phyloP scores from a whole-genome alignment of 2,888 invertebrate species.

The Melangyna quadrimaculata region DNA sequence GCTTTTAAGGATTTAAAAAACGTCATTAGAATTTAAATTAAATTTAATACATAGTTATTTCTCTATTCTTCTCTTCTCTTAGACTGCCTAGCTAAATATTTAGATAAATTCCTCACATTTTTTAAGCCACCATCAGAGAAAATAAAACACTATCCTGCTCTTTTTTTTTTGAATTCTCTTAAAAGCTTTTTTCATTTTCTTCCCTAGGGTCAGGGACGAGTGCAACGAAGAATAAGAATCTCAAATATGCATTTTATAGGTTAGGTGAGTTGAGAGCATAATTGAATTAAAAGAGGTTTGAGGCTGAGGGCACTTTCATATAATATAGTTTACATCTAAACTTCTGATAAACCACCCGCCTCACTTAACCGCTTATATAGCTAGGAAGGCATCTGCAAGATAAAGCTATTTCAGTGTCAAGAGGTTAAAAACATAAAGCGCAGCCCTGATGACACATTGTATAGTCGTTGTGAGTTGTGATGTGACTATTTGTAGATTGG shows the following conservation, averaged over 20 bases:
- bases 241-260: constrained; percentile 1
- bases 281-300: constrained; percentile 47
- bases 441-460: constrained; percentile 49
- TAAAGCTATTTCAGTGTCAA: constrained; percentile 68
- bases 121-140: neutral
- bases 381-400: constrained; percentile 9
- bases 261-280: constrained; percentile 42
- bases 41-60: neutral
- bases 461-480: neutral
- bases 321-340: constrained; percentile 39
- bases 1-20: neutral
- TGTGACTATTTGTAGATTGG: neutral
- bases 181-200: neutral
- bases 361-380: constrained; percentile 5
- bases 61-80: neutral
- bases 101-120: neutral
- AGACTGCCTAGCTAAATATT: neutral
- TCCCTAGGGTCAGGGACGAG: neutral
- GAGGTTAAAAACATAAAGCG: constrained; percentile 49
- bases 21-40: neutral
- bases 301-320: constrained; percentile 38
- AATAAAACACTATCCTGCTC: neutral
- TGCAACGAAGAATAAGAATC: neutral
- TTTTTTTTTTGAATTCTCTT: constrained; percentile 1
- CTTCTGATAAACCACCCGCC: constrained; percentile 35